A percentile compares a stretch with the other conserved stretches of the same genome.
Evolutionary conservation across 2,113 vertebrate genomes (phyloP).

Genomic region (Pseudorasbora parva): DNA sequence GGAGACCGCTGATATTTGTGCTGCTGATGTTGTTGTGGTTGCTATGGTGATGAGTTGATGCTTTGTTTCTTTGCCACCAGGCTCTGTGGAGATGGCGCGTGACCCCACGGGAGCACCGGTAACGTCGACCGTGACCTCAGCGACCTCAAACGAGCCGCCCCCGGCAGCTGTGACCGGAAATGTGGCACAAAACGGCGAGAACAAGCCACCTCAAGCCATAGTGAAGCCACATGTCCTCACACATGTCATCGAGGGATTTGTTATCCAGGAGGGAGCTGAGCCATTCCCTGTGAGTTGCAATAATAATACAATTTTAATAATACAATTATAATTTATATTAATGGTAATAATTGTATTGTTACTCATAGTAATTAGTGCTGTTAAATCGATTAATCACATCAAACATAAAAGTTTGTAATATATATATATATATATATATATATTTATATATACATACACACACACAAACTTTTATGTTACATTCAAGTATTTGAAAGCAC

Average conservation of each 20-base stretch:
- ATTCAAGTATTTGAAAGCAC: too few species aligned
- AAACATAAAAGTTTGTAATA: too few species aligned
- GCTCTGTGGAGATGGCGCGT: constrained; percentile 75
- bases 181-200: constrained; percentile 89
- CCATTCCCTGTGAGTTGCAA: constrained; percentile 88
- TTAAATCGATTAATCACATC: too few species aligned
- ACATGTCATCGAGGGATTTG: constrained; percentile 97
- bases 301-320: background rate
- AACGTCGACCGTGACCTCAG: constrained; percentile 87
- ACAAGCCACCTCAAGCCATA: constrained; percentile 94
- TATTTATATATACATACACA: too few species aligned
- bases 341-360: too few species aligned
- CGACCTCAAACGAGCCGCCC: constrained; percentile 82
- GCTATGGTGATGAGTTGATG: constrained; percentile 8
- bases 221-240: constrained; percentile 98
- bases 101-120: constrained; percentile 71
- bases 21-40: constrained; percentile 22
- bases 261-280: constrained; percentile 97
- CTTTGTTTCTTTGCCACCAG: constrained; percentile 21
- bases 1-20: background rate
- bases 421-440: too few species aligned
- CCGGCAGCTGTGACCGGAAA: constrained; percentile 82
- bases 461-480: too few species aligned
- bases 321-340: too few species aligned
- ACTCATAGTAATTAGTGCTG: too few species aligned